Percentiles rank a stretch among this genome's conserved stretches.
phyloP scores from a whole-genome alignment of 2,888 invertebrate genomes.

The Brachypterus glaber region DNA sequence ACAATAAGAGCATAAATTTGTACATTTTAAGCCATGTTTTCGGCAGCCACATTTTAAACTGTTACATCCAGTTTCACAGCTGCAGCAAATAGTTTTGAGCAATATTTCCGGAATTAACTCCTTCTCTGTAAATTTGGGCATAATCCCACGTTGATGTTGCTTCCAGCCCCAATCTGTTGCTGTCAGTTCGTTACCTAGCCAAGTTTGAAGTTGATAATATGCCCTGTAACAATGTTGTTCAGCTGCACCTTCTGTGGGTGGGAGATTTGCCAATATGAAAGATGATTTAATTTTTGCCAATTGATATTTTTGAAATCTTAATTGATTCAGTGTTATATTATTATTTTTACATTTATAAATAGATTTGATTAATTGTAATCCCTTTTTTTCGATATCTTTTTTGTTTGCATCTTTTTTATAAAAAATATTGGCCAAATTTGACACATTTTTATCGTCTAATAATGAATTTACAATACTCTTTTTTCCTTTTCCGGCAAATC shows the following conservation, averaged over 20 bases:
- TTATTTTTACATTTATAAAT: slow-evolving; percentile 21
- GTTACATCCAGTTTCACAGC: too few species aligned
- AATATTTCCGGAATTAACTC: too few species aligned
- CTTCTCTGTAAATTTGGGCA: slow-evolving; percentile 20
- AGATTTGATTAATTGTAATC: slow-evolving; percentile 17
- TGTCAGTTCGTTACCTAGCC: slow-evolving; percentile 23
- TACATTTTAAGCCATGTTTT: too few species aligned
- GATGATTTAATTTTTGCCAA: slow-evolving; percentile 17
- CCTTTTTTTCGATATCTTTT: slow-evolving; percentile 15
- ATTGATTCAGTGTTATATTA: slow-evolving; percentile 21
- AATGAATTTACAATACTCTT: slow-evolving; percentile 21
- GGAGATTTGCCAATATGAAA: slow-evolving; percentile 23
- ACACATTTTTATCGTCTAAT: slow-evolving; percentile 18
- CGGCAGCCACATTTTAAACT: too few species aligned
- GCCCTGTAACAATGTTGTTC: slow-evolving; percentile 29
- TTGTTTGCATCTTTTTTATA: slow-evolving; percentile 10
- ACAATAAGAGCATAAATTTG: too few species aligned
- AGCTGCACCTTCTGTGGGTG: slow-evolving; percentile 31
- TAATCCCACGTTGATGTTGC: too few species aligned
- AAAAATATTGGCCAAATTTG: slow-evolving; percentile 12
- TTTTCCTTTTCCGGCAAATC: slow-evolving; percentile 25
- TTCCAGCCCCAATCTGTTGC: slow-evolving; percentile 22
- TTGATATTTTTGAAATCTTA: slow-evolving; percentile 20
- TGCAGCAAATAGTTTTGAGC: too few species aligned
- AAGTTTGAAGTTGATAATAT: slow-evolving; percentile 23